A percentile compares a stretch with the other conserved stretches of the same genome.
Conservation (phyloP, 2,113 vertebrate genomes). For the Chauna torquata region DNA sequence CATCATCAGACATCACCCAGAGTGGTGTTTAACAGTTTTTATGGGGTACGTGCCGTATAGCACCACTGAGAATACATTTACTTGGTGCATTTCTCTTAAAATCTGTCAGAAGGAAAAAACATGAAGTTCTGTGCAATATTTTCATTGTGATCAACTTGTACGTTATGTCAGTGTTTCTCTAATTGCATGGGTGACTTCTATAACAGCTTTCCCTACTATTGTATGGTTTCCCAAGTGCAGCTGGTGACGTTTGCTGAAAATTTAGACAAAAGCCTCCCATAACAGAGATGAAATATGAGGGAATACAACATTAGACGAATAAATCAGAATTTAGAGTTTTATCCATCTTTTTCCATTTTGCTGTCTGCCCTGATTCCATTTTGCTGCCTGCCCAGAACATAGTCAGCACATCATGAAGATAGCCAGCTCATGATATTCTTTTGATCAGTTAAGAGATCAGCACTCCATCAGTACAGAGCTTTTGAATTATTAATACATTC, state of each 20-base stretch:
- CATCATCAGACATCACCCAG: neutral
- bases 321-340: neutral
- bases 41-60: neutral
- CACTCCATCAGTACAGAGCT: neutral
- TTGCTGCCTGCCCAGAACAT: neutral
- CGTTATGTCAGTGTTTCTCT: neutral
- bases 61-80: neutral
- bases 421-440: neutral
- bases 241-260: neutral
- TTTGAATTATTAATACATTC: conserved; percentile 40
- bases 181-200: neutral
- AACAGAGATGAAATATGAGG: neutral
- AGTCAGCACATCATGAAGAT: neutral
- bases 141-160: neutral
- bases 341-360: neutral
- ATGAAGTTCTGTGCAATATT: neutral
- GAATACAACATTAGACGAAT: neutral
- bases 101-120: neutral
- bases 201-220: neutral
- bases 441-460: neutral
- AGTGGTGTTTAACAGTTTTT: neutral
- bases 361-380: neutral
- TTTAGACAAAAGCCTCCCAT: neutral
- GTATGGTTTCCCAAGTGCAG: neutral
- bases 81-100: neutral